Base-by-base conservation (phyloP, 2,113 vertebrate species). In the Tylochromis polylepis region DNA sequence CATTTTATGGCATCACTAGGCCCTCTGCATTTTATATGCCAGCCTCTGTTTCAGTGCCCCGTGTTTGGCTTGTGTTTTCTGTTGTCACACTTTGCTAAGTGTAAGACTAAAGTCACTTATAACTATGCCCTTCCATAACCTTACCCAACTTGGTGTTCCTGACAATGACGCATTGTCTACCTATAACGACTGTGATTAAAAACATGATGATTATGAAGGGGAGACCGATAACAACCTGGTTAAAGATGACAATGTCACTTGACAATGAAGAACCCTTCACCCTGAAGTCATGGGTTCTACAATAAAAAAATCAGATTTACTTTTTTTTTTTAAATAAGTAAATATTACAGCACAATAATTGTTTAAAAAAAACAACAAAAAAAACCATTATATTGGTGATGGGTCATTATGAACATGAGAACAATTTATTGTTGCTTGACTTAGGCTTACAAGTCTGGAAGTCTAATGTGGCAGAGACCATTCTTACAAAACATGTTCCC, bases 21-120 rank as follows among this genome's bases (percentile, higher is more conserved):
- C 62, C 62, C 2, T 14, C 34, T 34, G 7, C 34, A 34, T 34
- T 67, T 67, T 14, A 38, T 67, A 38, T 67, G 34, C 34, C 34
- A 22, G 20, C 4, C 14, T 38, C 60, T 38, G 11, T 67, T 67
- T 38, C 34, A 38, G 6, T 38, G 6, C 11, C 34, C 20, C 10
- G 31, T 34, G 31, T 34, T 34, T 34, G 31, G 34, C 34, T 65
- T 38, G 60, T 22, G 34, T 8, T 67, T 67, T 67, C 60, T 67
- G 11, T 34, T 38, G 60, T 67, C 34, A 67, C 11, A 67, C 60
- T 38, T 12, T 56, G 11, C 22, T 16, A 51, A 75, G 60, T 56
- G 20, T 2, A 84, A 87, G 94, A 95, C 94, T 92, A 94, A 94
- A 94, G 94, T 94, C 94, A 60, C 87, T 56, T 29, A 49, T 20